Percentiles rank a stretch among this genome's conserved stretches.
These are phyloP conservation scores for Junco hyemalis DNA, from an alignment of 2,113 vertebrate genomes.

Conservation along the genomic window DNA sequence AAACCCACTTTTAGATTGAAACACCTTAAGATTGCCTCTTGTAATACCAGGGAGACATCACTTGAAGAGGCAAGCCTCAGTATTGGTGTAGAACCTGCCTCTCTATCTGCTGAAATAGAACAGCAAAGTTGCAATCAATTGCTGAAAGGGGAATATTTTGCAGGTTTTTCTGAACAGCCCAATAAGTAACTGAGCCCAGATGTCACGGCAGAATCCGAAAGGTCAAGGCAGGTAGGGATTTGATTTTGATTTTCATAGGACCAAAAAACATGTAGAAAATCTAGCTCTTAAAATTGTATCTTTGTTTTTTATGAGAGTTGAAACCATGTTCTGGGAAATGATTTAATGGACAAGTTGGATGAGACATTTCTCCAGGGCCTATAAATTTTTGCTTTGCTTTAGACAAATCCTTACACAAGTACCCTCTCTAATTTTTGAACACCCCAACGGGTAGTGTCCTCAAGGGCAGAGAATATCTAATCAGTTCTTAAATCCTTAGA, in stretches of 20 bases:
- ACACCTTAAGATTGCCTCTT: background rate
- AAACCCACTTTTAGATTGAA: background rate
- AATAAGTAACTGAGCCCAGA: background rate
- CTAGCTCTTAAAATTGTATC: background rate
- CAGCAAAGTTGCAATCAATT: background rate
- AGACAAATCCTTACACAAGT: background rate
- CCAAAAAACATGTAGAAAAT: background rate
- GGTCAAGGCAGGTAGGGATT: background rate
- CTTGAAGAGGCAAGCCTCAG: background rate
- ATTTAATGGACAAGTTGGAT: background rate
- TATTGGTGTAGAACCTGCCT: background rate
- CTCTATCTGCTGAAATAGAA: background rate
- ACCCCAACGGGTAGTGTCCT: background rate
- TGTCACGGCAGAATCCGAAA: constrained; percentile 3
- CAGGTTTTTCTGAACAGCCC: constrained; percentile 10
- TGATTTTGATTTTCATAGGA: background rate
- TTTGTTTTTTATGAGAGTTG: background rate
- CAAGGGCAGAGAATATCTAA: background rate
- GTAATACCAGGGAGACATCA: background rate
- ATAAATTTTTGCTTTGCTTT: background rate
- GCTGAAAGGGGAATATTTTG: background rate
- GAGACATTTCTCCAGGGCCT: background rate
- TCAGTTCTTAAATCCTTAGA: background rate
- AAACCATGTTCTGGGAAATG: background rate
- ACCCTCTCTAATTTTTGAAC: background rate